Evolutionary conservation across 2,113 vertebrate genomes (phyloP).

Genomic region (Phaethornis superciliosus): DNA sequence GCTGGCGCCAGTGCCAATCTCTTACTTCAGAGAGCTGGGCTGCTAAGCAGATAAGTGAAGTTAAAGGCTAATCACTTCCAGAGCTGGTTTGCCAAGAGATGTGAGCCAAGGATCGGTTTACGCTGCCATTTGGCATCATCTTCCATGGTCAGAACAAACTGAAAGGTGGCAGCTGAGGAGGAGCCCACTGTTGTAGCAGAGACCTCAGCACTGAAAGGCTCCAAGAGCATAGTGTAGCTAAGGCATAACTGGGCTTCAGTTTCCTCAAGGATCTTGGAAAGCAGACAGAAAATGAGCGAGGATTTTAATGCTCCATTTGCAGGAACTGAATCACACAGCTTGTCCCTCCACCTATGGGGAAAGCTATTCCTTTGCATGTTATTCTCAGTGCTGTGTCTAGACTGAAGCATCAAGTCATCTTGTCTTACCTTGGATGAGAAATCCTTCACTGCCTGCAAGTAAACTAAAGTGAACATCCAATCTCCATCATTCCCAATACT

Average conservation of each 20-base stretch:
- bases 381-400: background rate
- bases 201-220: background rate
- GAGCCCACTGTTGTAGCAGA: background rate
- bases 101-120: background rate
- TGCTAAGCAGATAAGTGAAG: conserved; percentile 17
- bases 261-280: background rate
- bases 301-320: background rate
- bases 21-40: background rate
- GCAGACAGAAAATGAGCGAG: background rate
- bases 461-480: background rate
- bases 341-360: background rate
- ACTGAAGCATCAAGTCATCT: background rate
- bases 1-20: background rate
- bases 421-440: background rate
- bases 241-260: background rate
- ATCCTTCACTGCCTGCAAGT: background rate
- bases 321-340: background rate
- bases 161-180: background rate
- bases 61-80: conserved; percentile 17
- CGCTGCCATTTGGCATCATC: background rate
- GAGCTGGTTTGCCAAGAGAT: background rate
- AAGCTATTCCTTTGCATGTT: background rate
- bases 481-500: background rate
- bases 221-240: background rate
- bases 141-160: background rate